Evolutionary conservation across 2,797 vertebrate genomes (phyloP), one percentile per base, ranked within the genome.

Genomic region (Cuniculus paca): DNA sequence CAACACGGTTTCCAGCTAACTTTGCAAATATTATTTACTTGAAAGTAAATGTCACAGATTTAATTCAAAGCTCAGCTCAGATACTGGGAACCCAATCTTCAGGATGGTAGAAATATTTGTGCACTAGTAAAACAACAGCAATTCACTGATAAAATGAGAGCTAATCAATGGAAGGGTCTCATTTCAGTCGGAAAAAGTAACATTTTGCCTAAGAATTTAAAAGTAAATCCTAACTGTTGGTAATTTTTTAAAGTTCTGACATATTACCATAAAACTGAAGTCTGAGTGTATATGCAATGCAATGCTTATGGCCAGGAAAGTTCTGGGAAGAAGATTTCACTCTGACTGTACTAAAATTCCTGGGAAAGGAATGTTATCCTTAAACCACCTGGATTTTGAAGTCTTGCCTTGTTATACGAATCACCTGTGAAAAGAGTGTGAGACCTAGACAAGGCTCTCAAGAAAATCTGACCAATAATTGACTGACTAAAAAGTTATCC

Each of bases 311-410:
- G 2, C 2, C 8, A 54, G 3, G 26, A 50, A 52, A 9, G 16
- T n/a, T 6, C 31, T 22, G 1, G 0, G 31, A 34, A 26, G 24
- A 19, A 8, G 14, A 70, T 11, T 28, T 0, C 0, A 39, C 0
- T 48, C 9, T 75, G 22, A 5, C 20, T 75, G 12, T 9, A 36
- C 19, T 42, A 61, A 19, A 75, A 26, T 7, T 7, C 19, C 11
- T 63, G 19, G 54, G n/a, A 9, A 61, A 34, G 52, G 14, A 52
- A 58, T 22, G 1, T 5, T 81, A 2, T 19, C 13, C 20, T 81
- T 54, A 36, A 95, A 34, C 24, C 5, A 22, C 7, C 11, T 52
- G n/a, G 31, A 65, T 1, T 68, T 28, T 28, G 2, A 68, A 88
- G 6, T 6, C 4, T 7, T 88, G 1, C 6, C 42, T 68, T 68